These are phyloP conservation scores for Cichladusa arquata DNA, from an alignment of 2,113 vertebrate genomes.

Conservation along the genomic window DNA sequence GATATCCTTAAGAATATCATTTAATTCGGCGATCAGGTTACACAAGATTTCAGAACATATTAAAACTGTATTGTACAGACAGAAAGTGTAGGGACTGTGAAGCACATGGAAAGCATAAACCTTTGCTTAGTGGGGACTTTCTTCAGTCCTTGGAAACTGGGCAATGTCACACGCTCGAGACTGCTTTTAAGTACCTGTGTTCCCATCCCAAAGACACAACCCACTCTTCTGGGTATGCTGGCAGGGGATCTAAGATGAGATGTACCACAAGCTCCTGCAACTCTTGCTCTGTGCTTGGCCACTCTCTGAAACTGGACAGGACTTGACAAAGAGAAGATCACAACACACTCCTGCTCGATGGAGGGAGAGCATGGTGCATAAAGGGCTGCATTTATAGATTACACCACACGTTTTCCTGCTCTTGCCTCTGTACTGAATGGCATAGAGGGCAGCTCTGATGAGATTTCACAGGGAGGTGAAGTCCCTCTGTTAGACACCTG, in stretches of 20 bases:
- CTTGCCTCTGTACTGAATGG: neutral
- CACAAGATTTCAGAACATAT: neutral
- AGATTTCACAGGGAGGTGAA: neutral
- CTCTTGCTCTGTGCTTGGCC: neutral
- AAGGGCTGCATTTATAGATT: neutral
- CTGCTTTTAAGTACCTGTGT: neutral
- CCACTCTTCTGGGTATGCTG: neutral
- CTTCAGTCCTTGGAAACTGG: neutral
- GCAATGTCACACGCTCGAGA: neutral
- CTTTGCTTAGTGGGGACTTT: neutral
- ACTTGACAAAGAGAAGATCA: neutral
- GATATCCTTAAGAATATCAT: conserved; percentile 16
- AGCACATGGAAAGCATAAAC: neutral
- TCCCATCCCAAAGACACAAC: neutral
- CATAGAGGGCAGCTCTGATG: fast-evolving
- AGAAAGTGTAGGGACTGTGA: neutral
- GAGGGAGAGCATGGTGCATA: neutral
- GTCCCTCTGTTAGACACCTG: neutral
- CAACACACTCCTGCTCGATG: neutral
- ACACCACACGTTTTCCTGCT: neutral
- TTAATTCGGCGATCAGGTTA: neutral
- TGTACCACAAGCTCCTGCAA: neutral
- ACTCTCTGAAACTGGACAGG: neutral
- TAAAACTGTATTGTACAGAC: neutral
- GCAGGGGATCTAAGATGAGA: neutral